phyloP scores from a whole-genome alignment of 2,797 vertebrate species.

The Glyptemys insculpta region DNA sequence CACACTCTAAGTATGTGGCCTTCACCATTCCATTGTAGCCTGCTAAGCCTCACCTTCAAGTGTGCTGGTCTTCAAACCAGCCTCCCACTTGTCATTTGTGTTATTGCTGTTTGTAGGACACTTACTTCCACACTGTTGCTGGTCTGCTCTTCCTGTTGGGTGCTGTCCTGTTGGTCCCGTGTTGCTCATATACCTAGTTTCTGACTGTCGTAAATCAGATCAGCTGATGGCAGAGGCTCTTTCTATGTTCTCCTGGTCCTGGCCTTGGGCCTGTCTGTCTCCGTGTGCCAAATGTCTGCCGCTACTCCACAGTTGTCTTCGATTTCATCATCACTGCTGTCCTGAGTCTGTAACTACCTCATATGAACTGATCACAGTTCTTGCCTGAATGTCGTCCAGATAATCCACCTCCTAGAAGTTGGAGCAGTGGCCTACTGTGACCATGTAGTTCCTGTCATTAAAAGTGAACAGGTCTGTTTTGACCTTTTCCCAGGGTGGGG shows the following conservation, averaged over 20 bases:
- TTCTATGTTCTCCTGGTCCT: background rate
- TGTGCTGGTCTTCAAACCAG: background rate
- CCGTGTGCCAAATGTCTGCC: background rate
- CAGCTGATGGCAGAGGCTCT: background rate
- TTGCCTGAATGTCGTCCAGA: background rate
- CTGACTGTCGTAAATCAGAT: background rate
- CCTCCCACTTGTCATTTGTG: background rate
- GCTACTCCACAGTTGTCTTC: background rate
- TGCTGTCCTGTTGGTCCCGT: background rate
- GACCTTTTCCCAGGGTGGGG: background rate
- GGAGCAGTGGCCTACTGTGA: background rate
- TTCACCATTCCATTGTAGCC: background rate
- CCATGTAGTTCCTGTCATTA: background rate
- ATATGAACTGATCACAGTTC: background rate
- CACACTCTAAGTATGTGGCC: background rate
- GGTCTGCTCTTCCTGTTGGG: background rate
- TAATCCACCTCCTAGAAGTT: background rate
- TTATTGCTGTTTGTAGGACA: background rate
- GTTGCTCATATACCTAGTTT: background rate
- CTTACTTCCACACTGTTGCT: background rate
- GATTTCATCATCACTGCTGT: background rate
- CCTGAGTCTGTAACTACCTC: background rate
- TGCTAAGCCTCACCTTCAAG: background rate
- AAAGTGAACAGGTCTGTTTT: background rate
- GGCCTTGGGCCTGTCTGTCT: background rate